Evolutionary conservation across 2,797 vertebrate species (phyloP).

Genomic region (Pachyuromys duprasi): DNA sequence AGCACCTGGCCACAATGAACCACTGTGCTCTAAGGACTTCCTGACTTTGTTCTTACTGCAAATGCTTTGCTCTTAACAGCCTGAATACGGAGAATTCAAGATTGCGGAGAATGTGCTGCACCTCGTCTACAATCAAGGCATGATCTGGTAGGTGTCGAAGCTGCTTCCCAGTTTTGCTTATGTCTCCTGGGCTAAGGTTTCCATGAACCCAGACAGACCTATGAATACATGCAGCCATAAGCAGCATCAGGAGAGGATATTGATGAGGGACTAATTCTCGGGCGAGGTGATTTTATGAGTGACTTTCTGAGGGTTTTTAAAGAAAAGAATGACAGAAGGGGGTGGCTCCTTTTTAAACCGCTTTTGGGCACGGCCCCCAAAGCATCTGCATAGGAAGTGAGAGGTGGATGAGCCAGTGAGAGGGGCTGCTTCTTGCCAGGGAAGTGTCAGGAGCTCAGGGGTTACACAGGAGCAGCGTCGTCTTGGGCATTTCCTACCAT

Average conservation of each 20-base stretch:
- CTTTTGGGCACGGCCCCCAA: neutral
- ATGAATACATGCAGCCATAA: neutral
- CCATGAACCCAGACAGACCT: rapidly evolving
- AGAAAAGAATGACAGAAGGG: neutral
- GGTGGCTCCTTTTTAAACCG: neutral
- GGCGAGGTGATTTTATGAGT: neutral
- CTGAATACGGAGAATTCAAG: constrained; percentile 99
- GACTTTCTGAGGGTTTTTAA: neutral
- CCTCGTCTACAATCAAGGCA: constrained; percentile 98
- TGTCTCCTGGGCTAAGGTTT: neutral
- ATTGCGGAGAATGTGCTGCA: constrained; percentile 99
- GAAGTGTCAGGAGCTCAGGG: neutral
- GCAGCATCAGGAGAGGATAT: neutral
- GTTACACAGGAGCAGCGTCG: neutral
- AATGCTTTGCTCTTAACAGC: constrained; percentile 87
- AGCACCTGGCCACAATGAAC: neutral
- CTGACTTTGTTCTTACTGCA: neutral
- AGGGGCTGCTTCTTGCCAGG: neutral
- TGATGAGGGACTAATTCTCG: neutral
- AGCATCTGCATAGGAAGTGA: neutral
- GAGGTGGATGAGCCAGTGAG: neutral
- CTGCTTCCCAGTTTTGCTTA: neutral
- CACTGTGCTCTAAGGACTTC: rapidly evolving
- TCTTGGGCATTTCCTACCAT: neutral
- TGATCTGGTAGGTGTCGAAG: constrained; percentile 94